Evolutionary conservation across 1,140 invertebrate genomes (phyloP).

Genomic region (Phthorimaea operculella): DNA sequence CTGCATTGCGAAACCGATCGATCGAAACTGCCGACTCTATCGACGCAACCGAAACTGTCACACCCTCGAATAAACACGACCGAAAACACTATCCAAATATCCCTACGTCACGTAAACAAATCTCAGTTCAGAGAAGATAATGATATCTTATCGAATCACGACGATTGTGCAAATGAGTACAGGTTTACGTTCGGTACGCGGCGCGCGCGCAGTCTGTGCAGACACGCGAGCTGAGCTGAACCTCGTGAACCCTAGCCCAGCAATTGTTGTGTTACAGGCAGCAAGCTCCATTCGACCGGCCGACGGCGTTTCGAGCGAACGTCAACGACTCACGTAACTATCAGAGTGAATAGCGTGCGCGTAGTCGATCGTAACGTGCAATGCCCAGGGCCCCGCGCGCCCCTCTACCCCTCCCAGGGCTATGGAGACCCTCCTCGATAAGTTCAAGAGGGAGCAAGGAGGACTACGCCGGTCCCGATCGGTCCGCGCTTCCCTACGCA

Average conservation of each 20-base stretch:
- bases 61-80: constrained; percentile 7
- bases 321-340: constrained; percentile 60
- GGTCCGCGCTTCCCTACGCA: constrained; percentile 76
- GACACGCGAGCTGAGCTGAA: constrained; percentile 31
- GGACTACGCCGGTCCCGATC: constrained; percentile 75
- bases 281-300: constrained; percentile 43
- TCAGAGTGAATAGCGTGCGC: constrained; percentile 58
- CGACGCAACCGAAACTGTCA: background rate
- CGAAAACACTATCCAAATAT: constrained; percentile 8
- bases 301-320: constrained; percentile 56
- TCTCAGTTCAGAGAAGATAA: constrained; percentile 40
- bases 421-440: constrained; percentile 64
- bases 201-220: constrained; percentile 14
- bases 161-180: constrained; percentile 58
- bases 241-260: constrained; percentile 42
- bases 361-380: constrained; percentile 57
- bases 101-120: constrained; percentile 51
- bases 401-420: constrained; percentile 49
- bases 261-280: constrained; percentile 35
- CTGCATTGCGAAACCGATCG: constrained; percentile 16
- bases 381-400: constrained; percentile 51
- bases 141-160: constrained; percentile 50
- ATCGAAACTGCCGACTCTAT: background rate
- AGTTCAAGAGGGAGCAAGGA: constrained; percentile 55
- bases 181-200: constrained; percentile 35